Conservation (phyloP, 1,140 invertebrate genomes). For the Brachionus asplanchnoidis region DNA sequence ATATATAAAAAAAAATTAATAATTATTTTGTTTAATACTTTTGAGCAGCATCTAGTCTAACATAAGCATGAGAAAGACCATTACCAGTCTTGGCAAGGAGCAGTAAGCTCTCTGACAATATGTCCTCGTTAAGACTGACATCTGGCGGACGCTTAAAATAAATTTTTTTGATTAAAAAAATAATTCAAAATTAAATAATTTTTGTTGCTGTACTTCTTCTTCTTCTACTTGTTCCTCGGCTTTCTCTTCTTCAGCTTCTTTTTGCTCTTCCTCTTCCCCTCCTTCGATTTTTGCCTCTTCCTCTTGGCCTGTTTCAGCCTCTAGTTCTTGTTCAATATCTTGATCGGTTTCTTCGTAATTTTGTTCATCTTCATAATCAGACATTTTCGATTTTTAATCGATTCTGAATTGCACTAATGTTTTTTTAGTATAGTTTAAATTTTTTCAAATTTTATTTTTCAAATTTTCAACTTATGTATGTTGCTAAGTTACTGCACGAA, state of each 20-base stretch:
- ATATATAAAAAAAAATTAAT: too few relatives aligned
- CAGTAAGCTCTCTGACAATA: constrained; percentile 52
- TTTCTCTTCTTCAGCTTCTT: constrained; percentile 43
- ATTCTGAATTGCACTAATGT: not conserved
- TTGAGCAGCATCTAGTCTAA: constrained; percentile 53
- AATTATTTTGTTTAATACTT: constrained; percentile 46
- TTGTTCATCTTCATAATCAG: constrained; percentile 13
- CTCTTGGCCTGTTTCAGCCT: not conserved
- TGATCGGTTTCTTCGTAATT: not conserved
- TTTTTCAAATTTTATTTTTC: constrained; percentile 16
- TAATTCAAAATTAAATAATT: constrained; percentile 42
- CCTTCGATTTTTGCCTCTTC: not conserved
- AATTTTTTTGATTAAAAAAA: not conserved
- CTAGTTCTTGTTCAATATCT: constrained; percentile 21
- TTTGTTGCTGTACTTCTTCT: constrained; percentile 41
- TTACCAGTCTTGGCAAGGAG: constrained; percentile 56
- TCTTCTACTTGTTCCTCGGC: constrained; percentile 46
- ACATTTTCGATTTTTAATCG: constrained; percentile 10
- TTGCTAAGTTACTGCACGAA: not conserved
- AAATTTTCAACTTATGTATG: constrained; percentile 17
- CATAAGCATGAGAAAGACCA: constrained; percentile 56
- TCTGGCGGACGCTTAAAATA: constrained; percentile 50
- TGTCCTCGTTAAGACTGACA: constrained; percentile 51
- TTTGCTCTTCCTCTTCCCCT: constrained; percentile 20
- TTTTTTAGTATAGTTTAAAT: not conserved